Percentiles rank a stretch among this genome's conserved stretches.
phyloP scores from a whole-genome alignment of 2,888 invertebrate species.

The Lasioglossum pauxillum region DNA sequence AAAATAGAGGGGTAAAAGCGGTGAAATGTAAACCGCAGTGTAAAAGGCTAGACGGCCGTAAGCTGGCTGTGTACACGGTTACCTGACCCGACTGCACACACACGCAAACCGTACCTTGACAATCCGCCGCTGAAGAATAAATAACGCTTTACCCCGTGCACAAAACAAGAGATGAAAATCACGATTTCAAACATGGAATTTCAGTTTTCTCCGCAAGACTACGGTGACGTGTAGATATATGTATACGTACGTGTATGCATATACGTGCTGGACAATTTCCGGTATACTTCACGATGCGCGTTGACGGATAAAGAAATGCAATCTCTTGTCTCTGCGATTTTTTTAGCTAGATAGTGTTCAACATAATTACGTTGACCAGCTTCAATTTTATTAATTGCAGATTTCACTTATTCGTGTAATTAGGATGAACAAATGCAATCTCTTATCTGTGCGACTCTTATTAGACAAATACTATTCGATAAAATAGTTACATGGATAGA shows the following conservation, averaged over 20 bases:
- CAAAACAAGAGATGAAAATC: conserved; percentile 34
- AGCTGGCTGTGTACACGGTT: neutral
- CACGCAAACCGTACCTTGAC: conserved; percentile 29
- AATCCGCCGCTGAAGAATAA: conserved; percentile 46
- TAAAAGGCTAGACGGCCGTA: neutral
- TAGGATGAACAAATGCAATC: too few relatives aligned
- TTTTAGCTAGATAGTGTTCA: neutral
- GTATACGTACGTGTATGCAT: neutral
- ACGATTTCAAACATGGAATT: conserved; percentile 12
- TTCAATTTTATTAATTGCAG: neutral
- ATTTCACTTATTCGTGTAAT: neutral
- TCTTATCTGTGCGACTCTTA: too few relatives aligned
- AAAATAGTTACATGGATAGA: too few relatives aligned
- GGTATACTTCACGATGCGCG: neutral
- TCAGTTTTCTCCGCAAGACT: neutral
- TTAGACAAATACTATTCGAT: too few relatives aligned
- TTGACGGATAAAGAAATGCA: neutral
- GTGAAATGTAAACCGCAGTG: neutral
- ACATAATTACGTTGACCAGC: neutral
- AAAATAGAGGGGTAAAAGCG: neutral
- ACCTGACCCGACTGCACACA: neutral
- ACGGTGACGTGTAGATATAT: neutral
- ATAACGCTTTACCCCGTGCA: conserved; percentile 31
- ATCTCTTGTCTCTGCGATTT: neutral
- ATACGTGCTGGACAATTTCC: neutral